Conservation (phyloP, 2,113 vertebrate species). For the Megaptera novaeangliae region DNA sequence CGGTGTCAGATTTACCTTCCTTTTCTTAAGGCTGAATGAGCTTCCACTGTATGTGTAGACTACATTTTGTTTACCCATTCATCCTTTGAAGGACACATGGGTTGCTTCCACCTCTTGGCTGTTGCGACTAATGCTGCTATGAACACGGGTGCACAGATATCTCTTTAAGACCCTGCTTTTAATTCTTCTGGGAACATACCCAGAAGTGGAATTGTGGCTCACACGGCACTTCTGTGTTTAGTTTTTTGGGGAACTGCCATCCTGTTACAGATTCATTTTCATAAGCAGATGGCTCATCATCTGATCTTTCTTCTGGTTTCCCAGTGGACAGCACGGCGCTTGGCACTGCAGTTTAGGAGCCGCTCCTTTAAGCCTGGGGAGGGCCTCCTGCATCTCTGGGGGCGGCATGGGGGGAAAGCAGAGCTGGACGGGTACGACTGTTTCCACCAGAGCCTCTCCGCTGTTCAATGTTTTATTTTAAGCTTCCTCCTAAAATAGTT, state of each 20-base stretch:
- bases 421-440: not conserved
- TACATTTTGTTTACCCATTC: not conserved
- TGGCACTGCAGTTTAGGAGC: not conserved
- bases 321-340: not conserved
- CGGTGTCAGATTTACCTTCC: not conserved
- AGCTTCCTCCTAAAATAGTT: not conserved
- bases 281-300: not conserved
- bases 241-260: not conserved
- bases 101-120: not conserved
- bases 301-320: not conserved
- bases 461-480: not conserved
- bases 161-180: not conserved
- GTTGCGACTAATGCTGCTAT: not conserved
- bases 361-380: not conserved
- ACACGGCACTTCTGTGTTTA: not conserved
- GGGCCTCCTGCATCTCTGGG: not conserved
- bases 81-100: rapidly evolving
- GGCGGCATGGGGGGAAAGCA: too few relatives aligned
- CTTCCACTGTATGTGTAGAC: not conserved
- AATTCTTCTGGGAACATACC: not conserved
- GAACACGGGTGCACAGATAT: not conserved
- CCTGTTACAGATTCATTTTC: not conserved
- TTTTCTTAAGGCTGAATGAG: not conserved
- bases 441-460: not conserved
- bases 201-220: not conserved